Percentiles rank a stretch among this genome's conserved stretches.
Evolutionary conservation across 2,113 vertebrate species (phyloP).

Genomic region (human (Homo sapiens)): DNA sequence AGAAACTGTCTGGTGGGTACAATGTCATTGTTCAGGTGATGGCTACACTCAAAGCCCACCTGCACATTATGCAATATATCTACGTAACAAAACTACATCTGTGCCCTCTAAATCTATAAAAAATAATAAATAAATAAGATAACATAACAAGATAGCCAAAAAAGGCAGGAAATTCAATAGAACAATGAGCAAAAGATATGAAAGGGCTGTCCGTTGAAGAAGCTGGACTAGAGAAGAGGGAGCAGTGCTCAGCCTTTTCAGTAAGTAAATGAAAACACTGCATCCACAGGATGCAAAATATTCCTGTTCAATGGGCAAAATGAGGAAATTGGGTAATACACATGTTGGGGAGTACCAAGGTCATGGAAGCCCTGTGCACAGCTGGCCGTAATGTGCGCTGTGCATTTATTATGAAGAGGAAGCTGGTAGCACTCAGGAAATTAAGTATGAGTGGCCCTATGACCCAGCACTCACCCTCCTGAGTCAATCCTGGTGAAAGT

Average conservation of each 20-base stretch:
- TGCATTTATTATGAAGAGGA: not conserved
- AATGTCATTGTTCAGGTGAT: not conserved
- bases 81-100: not conserved
- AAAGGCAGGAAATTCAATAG: not conserved
- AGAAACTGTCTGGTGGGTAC: not conserved
- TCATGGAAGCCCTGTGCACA: too few relatives aligned
- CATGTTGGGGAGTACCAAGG: not conserved
- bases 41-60: not conserved
- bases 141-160: not conserved
- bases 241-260: not conserved
- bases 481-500: not conserved
- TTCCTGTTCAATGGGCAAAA: not conserved
- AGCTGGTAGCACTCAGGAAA: not conserved
- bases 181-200: not conserved
- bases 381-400: not conserved
- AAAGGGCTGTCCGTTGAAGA: not conserved
- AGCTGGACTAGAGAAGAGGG: not conserved
- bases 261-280: not conserved
- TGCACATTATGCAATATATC: not conserved
- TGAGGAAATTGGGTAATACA: not conserved
- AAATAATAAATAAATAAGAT: not conserved
- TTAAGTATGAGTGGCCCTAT: too few relatives aligned
- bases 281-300: not conserved
- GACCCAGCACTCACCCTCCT: too few relatives aligned
- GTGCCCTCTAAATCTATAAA: not conserved